These are phyloP conservation scores for Apamea epomidion DNA, from an alignment of 2,888 invertebrate species.

Conservation along the genomic window DNA sequence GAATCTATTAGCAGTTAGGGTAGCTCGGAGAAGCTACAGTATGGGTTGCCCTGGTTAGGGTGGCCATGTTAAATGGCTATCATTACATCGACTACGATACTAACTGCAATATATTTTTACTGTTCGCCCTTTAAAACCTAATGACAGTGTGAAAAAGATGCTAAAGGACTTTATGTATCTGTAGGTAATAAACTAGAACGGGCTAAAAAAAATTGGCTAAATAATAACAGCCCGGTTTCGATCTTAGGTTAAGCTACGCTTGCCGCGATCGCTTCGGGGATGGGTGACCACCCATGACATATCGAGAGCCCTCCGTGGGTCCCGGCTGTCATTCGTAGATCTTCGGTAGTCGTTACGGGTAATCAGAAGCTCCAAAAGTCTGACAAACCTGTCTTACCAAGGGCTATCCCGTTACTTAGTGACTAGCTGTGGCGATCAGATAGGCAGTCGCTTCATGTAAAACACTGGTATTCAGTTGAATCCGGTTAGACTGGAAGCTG, in stretches of 20 bases:
- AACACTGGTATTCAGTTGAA: neutral
- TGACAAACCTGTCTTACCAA: neutral
- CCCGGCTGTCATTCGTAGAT: neutral
- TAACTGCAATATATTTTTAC: slow-evolving; percentile 5
- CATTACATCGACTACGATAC: neutral
- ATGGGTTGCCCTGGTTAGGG: slow-evolving; percentile 60
- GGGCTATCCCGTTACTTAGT: neutral
- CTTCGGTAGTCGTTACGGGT: no score
- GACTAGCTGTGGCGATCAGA: neutral
- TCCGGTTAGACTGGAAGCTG: no score
- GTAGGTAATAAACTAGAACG: neutral
- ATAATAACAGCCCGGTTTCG: neutral
- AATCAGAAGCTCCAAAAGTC: neutral
- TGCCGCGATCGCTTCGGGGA: neutral
- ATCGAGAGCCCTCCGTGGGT: neutral
- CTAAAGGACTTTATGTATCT: neutral
- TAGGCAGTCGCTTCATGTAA: neutral
- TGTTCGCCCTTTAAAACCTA: neutral
- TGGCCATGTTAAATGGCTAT: slow-evolving; percentile 59
- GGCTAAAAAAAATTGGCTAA: neutral
- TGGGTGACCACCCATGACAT: neutral
- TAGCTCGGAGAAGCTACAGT: slow-evolving; percentile 62
- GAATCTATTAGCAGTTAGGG: slow-evolving; percentile 77
- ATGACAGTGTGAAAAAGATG: neutral
- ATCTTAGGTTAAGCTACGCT: neutral